Base-by-base conservation (phyloP, 2,888 invertebrate genomes). In the Toxonevra muliebris region DNA sequence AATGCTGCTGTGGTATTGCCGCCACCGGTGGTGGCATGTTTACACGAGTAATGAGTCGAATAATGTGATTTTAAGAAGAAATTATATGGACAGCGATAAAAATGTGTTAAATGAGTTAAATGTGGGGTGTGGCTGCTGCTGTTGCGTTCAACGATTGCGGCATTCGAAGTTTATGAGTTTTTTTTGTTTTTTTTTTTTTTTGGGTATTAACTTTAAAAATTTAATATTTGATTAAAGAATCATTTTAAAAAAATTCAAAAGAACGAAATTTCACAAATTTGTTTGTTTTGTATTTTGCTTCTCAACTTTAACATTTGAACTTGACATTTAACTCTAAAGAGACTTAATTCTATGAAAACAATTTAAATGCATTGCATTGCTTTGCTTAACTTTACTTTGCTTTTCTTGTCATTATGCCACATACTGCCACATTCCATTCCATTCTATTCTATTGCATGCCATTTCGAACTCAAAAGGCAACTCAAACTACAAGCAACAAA, bases 231-330 rank as follows among this genome's bases (percentile, higher is more conserved):
- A 10, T 55, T 17, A 15, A 62, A 61, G 61, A 67, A 66, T 50
- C 11, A 48, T 10, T 54, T 53, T 53, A 53, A 41, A 45, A 69
- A 71, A 60, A 54, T 19, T 54, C 8, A 12, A 20, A 58, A 65
- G 45, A 42, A 65, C 41, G 8, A 20, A 19, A 57, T 52, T 45
- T 48, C 8, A 41, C 12, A 53, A 59, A 11, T 48, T 48, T 4
- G 8, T 7, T 13, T 48, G 48, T 48, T 48, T 30, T 10, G 13
- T 13, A 15, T 12, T 78, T 76, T 79, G 76, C 76, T 75, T 7
- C 11, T 53, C 76, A 79, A 79, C 80, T 78, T 78, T 78, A 77
- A 74, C 78, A 80, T 80, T 78, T 78, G 78, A 78, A 78, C 78
- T 78, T 78, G 78, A 78, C 78, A 80, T 80, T 78, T 78, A 76